A percentile compares a stretch with the other conserved stretches of the same genome.
Evolutionary conservation across 2,888 invertebrate species (phyloP).

Genomic region (Thera obeliscata): DNA sequence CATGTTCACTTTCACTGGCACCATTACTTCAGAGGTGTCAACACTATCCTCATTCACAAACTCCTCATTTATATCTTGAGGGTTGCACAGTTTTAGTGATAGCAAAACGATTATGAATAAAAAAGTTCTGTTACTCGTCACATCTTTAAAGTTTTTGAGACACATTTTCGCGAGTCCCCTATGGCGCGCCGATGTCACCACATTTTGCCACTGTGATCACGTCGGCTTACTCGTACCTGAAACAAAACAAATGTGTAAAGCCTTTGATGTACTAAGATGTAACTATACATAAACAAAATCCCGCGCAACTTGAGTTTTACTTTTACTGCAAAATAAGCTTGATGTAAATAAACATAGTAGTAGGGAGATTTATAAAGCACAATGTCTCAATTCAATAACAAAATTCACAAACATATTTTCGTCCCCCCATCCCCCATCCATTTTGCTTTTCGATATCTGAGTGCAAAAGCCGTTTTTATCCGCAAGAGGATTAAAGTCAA

Average conservation of each 20-base stretch:
- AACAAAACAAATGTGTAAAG: slow-evolving; percentile 46
- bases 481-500: too few species aligned
- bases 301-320: too few species aligned
- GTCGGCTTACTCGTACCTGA: slow-evolving; percentile 52
- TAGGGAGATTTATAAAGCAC: too few species aligned
- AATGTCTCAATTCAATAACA: too few species aligned
- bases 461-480: too few species aligned
- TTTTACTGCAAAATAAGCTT: too few species aligned
- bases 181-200: slow-evolving; percentile 60
- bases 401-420: too few species aligned
- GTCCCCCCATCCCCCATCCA: too few species aligned
- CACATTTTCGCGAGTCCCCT: slow-evolving; percentile 64
- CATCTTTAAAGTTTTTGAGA: slow-evolving; percentile 66
- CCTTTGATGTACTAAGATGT: too few species aligned
- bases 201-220: slow-evolving; percentile 52
- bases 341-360: too few species aligned
- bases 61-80: slow-evolving; percentile 76
- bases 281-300: too few species aligned
- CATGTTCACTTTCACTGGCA: slow-evolving; percentile 63
- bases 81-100: slow-evolving; percentile 75
- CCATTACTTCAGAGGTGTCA: slow-evolving; percentile 63
- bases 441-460: too few species aligned
- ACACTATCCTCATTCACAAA: slow-evolving; percentile 73
- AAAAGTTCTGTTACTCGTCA: slow-evolving; percentile 71
- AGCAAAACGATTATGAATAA: slow-evolving; percentile 74